Conservation (phyloP, 2,888 invertebrate species). For the Hydraecia micacea region DNA sequence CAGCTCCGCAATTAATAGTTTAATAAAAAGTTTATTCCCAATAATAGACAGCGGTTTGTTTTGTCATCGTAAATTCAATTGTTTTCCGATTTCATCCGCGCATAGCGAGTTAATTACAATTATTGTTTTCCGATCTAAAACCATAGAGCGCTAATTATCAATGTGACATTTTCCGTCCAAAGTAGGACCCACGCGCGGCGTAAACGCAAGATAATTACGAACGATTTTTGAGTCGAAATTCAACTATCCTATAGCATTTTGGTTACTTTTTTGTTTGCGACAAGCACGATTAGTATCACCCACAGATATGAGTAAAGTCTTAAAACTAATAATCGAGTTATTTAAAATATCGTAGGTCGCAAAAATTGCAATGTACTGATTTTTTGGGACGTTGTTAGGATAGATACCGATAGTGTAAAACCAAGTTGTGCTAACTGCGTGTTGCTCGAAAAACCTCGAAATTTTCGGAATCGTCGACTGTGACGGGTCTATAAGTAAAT, state of each 20-base stretch:
- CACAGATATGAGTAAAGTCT: background rate
- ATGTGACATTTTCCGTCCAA: background rate
- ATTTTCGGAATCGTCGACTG: background rate
- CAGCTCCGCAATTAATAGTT: background rate
- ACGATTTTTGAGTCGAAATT: background rate
- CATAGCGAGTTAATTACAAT: slow-evolving; percentile 24
- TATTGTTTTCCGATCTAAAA: slow-evolving; percentile 32
- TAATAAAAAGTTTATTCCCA: background rate
- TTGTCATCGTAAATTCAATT: slow-evolving; percentile 28
- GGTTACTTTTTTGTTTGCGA: too few species aligned
- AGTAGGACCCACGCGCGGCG: too few species aligned
- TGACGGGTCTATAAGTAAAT: background rate
- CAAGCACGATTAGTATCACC: background rate
- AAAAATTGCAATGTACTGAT: background rate
- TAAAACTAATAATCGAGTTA: background rate
- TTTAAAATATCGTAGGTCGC: background rate
- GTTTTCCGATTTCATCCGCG: slow-evolving; percentile 37
- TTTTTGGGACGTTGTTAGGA: background rate
- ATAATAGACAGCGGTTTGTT: slow-evolving; percentile 5
- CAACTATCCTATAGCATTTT: background rate
- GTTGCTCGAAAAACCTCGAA: background rate
- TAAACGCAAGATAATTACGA: background rate
- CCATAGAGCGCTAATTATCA: slow-evolving; percentile 7
- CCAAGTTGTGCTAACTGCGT: background rate
- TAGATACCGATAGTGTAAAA: background rate